A percentile compares a stretch with the other conserved stretches of the same genome.
Conservation (phyloP, 2,113 vertebrate species). For the Ursus arctos region DNA sequence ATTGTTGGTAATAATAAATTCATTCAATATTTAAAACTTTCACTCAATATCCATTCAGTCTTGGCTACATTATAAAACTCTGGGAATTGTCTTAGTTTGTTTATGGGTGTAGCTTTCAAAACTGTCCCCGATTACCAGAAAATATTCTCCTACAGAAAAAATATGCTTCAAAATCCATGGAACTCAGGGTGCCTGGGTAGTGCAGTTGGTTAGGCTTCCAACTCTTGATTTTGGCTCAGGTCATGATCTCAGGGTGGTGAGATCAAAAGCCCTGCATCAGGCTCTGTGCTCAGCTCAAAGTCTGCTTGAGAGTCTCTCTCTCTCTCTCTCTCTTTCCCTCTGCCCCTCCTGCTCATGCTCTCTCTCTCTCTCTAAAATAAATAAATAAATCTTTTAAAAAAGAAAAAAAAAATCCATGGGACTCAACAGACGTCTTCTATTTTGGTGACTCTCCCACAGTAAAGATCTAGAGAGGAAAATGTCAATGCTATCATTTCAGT, state of each 20-base stretch:
- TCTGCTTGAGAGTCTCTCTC: neutral
- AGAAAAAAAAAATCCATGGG: neutral
- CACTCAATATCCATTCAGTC: neutral
- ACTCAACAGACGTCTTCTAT: constrained; percentile 9
- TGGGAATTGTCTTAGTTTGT: constrained; percentile 37
- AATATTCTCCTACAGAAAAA: constrained; percentile 42
- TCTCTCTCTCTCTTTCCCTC: neutral
- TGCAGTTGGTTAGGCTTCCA: neutral
- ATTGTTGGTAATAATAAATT: neutral
- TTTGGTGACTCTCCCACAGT: neutral
- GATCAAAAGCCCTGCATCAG: neutral
- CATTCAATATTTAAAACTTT: constrained; percentile 39
- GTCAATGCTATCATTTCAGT: neutral
- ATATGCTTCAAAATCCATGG: neutral
- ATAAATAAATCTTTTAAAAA: neutral
- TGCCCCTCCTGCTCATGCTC: neutral
- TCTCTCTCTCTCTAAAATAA: neutral
- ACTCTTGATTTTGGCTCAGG: neutral
- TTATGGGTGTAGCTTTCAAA: constrained; percentile 25
- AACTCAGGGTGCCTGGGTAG: neutral
- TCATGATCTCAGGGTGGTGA: neutral
- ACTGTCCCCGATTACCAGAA: neutral
- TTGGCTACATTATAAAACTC: constrained; percentile 2
- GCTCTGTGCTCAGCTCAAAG: neutral
- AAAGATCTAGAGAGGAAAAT: neutral